Evolutionary conservation across 2,113 vertebrate species (phyloP), one percentile per base, ranked within the genome.

Genomic region (Turnix velox): DNA sequence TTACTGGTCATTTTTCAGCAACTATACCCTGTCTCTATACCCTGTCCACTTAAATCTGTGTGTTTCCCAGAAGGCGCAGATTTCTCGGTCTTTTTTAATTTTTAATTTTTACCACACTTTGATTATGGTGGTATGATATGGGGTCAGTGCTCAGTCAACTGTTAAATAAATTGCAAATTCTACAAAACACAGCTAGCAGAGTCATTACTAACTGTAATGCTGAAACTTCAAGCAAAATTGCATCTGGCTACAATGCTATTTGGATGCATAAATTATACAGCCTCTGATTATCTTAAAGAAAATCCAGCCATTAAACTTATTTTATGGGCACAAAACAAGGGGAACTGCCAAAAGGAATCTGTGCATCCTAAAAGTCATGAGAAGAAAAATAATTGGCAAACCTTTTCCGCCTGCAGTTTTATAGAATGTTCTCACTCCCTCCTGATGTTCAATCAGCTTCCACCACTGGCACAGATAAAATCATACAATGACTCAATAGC

Each of bases 81-180:
- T 78, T 88, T 89, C 68, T 87, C 51, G 67, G 67, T 91, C 2
- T 3, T 46, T 88, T 93, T 87, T 85, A 75, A 77, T 91, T 95
- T 95, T 96, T 93, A 87, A 92, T 94, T 95, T 93, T 84, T 93
- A 75, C 92, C 91, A 93, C 84, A 96, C 94, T 97, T 98, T 97
- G 96, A 97, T 97, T 96, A 97, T 96, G 93, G 96, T 67, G 52
- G 88, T 97, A 97, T 97, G 96, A 97, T 97, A 96, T 97, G 97
- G 94, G 98, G 98, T 98, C 98, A 97, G 95, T 97, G 98, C 94
- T 98, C 98, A 98, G 98, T 98, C 98, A 98, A 96, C 97, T 98
- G 97, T 98, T 97, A 97, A 98, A 98, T 97, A 98, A 98, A 98
- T 98, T 97, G 97, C 97, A 97, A 96, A 97, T 97, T 97, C 96